Percentiles rank a stretch among this genome's conserved stretches.
Evolutionary conservation across 2,888 invertebrate species (phyloP).

Genomic region (Oligia strigilis): DNA sequence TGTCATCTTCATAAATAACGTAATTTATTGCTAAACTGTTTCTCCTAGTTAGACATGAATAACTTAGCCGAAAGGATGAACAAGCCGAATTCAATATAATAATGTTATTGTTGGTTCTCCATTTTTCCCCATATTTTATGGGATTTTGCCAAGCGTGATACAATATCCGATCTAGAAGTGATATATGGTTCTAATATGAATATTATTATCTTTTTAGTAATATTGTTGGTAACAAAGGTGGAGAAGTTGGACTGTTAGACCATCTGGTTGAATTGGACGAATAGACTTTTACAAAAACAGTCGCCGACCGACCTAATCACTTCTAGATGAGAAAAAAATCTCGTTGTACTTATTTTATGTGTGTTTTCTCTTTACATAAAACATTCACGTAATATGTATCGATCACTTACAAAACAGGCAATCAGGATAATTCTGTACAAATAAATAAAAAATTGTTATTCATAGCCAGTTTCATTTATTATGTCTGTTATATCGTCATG

Average conservation of each 20-base stretch:
- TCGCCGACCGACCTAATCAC: neutral
- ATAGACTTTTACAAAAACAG: neutral
- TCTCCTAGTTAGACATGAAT: slow-evolving; percentile 51
- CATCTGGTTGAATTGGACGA: neutral
- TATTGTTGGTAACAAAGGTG: slow-evolving; percentile 40
- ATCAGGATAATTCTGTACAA: slow-evolving; percentile 8
- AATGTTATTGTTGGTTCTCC: slow-evolving; percentile 58
- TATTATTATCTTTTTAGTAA: slow-evolving; percentile 54
- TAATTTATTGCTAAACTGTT: slow-evolving; percentile 58
- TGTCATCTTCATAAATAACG: slow-evolving; percentile 44
- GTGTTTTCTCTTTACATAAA: neutral
- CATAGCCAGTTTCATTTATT: slow-evolving; percentile 1
- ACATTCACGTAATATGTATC: slow-evolving; percentile 17
- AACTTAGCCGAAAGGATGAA: slow-evolving; percentile 55
- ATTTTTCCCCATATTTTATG: slow-evolving; percentile 57
- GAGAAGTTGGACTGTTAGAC: neutral
- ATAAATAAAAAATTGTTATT: neutral
- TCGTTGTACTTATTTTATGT: neutral
- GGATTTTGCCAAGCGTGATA: slow-evolving; percentile 56
- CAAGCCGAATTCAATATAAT: slow-evolving; percentile 58
- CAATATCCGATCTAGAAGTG: slow-evolving; percentile 54
- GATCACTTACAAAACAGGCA: slow-evolving; percentile 10
- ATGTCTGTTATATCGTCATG: neutral
- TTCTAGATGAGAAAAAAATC: neutral
- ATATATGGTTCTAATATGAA: slow-evolving; percentile 53